phyloP scores from a whole-genome alignment of 2,797 vertebrate genomes.

The Dermochelys coriacea region DNA sequence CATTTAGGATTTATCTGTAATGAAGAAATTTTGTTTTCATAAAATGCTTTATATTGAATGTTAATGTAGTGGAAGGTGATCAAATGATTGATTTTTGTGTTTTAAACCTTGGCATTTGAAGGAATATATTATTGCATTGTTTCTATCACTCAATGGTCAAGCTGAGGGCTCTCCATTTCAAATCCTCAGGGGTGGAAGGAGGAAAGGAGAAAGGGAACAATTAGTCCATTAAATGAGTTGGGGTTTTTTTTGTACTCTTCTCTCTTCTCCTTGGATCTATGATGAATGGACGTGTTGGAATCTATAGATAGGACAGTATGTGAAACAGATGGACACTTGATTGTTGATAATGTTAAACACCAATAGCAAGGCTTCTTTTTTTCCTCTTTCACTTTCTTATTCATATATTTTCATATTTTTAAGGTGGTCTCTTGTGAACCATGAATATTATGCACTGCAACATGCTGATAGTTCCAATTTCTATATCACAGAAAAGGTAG shows the following conservation, averaged over 20 bases:
- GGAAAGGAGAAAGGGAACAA: not conserved
- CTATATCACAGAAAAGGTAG: conserved; percentile 99
- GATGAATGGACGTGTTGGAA: not conserved
- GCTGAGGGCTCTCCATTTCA: not conserved
- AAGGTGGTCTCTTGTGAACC: conserved; percentile 95
- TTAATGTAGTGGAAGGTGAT: not conserved
- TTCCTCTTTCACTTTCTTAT: conserved; percentile 36
- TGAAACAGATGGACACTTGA: not conserved
- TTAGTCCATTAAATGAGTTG: not conserved
- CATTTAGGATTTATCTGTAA: not conserved
- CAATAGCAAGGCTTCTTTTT: not conserved
- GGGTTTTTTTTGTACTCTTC: not conserved
- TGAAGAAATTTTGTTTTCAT: not conserved
- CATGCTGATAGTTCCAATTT: conserved; percentile 95
- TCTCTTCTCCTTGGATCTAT: not conserved
- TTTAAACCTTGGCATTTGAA: not conserved
- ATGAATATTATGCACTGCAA: conserved; percentile 94
- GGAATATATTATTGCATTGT: not conserved
- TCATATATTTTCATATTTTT: conserved; percentile 51
- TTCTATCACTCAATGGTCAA: fast-evolving
- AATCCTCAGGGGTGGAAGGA: not conserved
- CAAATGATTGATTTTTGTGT: not conserved
- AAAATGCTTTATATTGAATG: not conserved
- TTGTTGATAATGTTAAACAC: not conserved
- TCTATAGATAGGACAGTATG: not conserved